Base-by-base conservation (phyloP, 1,140 invertebrate genomes). In the Drosophila littoralis region DNA sequence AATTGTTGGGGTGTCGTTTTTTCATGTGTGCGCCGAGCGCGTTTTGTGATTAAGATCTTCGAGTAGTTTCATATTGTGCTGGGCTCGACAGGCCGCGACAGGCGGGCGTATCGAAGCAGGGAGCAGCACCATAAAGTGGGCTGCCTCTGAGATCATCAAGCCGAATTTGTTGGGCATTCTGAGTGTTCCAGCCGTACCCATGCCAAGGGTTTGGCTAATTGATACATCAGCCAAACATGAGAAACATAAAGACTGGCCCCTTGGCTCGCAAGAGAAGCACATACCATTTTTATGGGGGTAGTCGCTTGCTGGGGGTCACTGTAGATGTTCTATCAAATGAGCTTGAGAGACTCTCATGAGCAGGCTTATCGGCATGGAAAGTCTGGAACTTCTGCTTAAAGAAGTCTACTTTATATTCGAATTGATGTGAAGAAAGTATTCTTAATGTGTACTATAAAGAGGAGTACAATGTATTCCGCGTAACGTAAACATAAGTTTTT, bases 61-160 rank as follows among this genome's bases (percentile, higher is more conserved):
- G 43, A 71, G 75, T 60, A 48, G 38, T 13, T 33, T 70, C 69
- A 70, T 59, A 82, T 72, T 75, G 67, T 60, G 40, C 28, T 36
- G 64, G 52, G 38, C 33, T 61, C 22, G 22, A 22, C 22, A 35
- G 28, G 15, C 40, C n/a, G n/a, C 51, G 17, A 60, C 10, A 54
- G 43, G 52, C 72, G 67, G 72, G 66, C 72, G 72, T 45, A 63
- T 42, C 15, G 58, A 50, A 55, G 50, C 35, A 57, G 63, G 54
- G 36, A 69, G 61, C 64, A 35, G 36, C 52, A 50, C 17, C 40
- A 54, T 50, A 57, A 71, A 88, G 76, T 86, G 83, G 83, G 83
- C 57, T 71, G 83, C 79, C 71, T 83, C 72, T 89, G 83, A 88
- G 84, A 88, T 88, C 83, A 88, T 79, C 83, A 79, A 55, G 61